Evolutionary conservation across 2,113 vertebrate genomes (phyloP), one percentile per base, ranked within the genome.

Genomic region (Gallinago paraguaiae): DNA sequence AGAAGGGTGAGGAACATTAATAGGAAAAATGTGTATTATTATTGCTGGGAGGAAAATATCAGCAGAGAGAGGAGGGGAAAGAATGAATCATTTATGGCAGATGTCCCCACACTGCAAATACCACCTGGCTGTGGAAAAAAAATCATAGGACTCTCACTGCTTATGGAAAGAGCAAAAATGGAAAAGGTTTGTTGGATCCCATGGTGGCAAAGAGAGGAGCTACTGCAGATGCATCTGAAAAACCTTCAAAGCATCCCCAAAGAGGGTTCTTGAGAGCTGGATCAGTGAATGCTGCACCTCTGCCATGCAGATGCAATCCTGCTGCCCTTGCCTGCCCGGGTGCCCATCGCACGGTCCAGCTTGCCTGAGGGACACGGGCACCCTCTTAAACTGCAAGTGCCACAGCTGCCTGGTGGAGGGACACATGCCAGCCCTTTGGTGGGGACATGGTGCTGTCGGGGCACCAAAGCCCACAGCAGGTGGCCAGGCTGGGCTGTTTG

Each of bases 21-120:
- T 8, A 18, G 67, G 37, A 50, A 60, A 82, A 92, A 86, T 16
- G 20, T 43, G 5, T 6, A 5, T 89, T 84, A 45, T 78, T 75
- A 17, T 17, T 30, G 27, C 64, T n/a, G 6, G 72, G 78, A 91
- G 74, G 65, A 88, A 91, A 81, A 78, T 6, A 82, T 10, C 77
- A 75, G 28, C 0, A 0, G 60, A 65, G 78, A 54, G 88, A 68
- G 85, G 53, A 93, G 46, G 25, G 41, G 65, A 92, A 79, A 56
- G 82, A 78, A 92, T 78, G 92, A 84, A 84, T 95, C 78, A 81
- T 81, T 87, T 69, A 24, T 57, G 95, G 87, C 94, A 94, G 82
- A 89, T 84, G 82, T 69, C 94, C 69, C 74, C 69, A 45, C 41
- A 13, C 69, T 61, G 68, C 85, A 77, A 91, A 60, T 16, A 43